Evolutionary conservation across 2,888 invertebrate species (phyloP).

Genomic region (Asteroscopus sphinx): DNA sequence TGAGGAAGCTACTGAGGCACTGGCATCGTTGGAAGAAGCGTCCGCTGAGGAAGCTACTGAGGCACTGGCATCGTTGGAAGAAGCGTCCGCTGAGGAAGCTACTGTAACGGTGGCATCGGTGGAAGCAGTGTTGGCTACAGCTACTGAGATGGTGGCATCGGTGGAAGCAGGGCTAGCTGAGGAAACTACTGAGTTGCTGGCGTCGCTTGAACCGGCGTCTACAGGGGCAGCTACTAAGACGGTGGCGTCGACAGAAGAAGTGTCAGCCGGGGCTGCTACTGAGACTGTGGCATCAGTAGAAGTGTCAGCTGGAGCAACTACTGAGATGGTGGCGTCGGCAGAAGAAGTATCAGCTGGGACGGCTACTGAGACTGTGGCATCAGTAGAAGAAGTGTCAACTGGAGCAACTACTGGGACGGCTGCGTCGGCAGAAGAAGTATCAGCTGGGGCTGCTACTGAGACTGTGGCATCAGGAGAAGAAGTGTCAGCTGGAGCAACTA

Average conservation of each 20-base stretch:
- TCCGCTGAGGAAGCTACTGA: conserved; percentile 17
- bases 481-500: not conserved
- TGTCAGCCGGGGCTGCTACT: too few relatives aligned
- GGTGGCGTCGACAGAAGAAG: too few relatives aligned
- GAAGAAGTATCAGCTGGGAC: too few relatives aligned
- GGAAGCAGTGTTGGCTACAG: too few relatives aligned
- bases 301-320: conserved; percentile 6
- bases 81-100: conserved; percentile 13
- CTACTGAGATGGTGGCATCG: too few relatives aligned
- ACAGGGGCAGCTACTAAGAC: too few relatives aligned
- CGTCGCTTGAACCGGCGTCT: too few relatives aligned
- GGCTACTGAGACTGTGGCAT: too few relatives aligned
- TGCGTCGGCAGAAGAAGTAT: not conserved
- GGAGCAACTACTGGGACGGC: not conserved
- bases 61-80: conserved; percentile 4
- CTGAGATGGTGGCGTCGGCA: too few relatives aligned
- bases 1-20: conserved; percentile 13
- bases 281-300: not conserved
- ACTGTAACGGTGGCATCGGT: not conserved
- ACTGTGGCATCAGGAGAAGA: too few relatives aligned
- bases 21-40: conserved; percentile 5
- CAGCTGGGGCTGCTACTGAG: not conserved
- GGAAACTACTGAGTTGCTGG: too few relatives aligned
- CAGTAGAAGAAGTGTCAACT: too few relatives aligned
- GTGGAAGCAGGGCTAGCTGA: conserved; percentile 5